Evolutionary conservation across 2,113 vertebrate species (phyloP), one percentile per base, ranked within the genome.

Genomic region (Isichthys henryi): DNA sequence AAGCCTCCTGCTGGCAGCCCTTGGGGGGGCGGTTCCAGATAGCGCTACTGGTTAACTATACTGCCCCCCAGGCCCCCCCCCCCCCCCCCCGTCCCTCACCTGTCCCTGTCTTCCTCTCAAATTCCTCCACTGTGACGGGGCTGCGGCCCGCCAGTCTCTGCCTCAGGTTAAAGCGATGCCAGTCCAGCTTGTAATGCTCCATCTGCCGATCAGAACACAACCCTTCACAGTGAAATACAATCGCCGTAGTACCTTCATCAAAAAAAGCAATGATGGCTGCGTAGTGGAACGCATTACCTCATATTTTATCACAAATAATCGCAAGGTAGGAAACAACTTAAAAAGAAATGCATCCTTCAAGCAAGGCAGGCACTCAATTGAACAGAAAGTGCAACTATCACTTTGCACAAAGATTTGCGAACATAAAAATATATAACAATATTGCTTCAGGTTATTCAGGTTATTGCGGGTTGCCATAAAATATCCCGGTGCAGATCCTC

Each of bases 151-250:
- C 91, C 5, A 99, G 95, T 82, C 96, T 96, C 45, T 96, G 97
- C 92, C 96, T 98, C 92, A 99, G 93, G 93, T 99, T 99, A 91
- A 99, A 99, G 13, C 97, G 97, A 92, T 99, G 98, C 98, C 97
- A 99, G 92, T 99, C 98, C 0, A 98, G 96, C 46, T 96, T 98
- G 92, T 99, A 99, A 93, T 99, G 98, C 86, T 99, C 98, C 89
- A 93, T 96, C 98, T 99, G 90, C 31, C 82, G 48, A 84, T 84
- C 82, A 84, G 82, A 84, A 84, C 43, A 10, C 19, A 17, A 48
- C 21, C 39, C 23, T 48, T 84, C 45, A n/a, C 8, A 23, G 19
- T 43, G 21, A n/a, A 45, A 3, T n/a, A 48, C 45, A 48, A 46
- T 46, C 35, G 3, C 23, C 23, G 5, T 1, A 84, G 5, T 8